Evolutionary conservation across 2,888 invertebrate genomes (phyloP).

Genomic region (Lobophora halterata): DNA sequence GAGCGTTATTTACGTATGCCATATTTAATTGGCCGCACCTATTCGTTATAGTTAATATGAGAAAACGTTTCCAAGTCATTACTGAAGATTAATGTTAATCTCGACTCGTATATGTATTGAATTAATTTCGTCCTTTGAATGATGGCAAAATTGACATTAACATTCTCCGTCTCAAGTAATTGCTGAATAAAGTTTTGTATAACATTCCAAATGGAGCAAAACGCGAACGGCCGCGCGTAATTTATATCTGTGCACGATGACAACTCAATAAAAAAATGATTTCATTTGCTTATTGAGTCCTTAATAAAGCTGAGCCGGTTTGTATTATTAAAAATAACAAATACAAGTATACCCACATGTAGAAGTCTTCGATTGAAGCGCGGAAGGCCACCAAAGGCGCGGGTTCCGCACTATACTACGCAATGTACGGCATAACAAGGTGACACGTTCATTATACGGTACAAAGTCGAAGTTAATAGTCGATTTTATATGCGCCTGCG

Average conservation of each 20-base stretch:
- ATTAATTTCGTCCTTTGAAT: slow-evolving; percentile 76
- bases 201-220: slow-evolving; percentile 75
- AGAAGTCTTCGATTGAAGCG: slow-evolving; percentile 42
- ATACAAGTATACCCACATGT: slow-evolving; percentile 53
- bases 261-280: slow-evolving; percentile 81
- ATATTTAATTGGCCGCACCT: slow-evolving; percentile 67
- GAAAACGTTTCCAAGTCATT: slow-evolving; percentile 68
- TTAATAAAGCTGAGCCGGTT: slow-evolving; percentile 70
- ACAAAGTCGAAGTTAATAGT: slow-evolving; percentile 51
- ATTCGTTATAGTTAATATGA: slow-evolving; percentile 63
- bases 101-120: slow-evolving; percentile 59
- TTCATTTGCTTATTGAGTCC: slow-evolving; percentile 80
- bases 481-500: slow-evolving; percentile 47
- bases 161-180: slow-evolving; percentile 77
- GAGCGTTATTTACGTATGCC: slow-evolving; percentile 62
- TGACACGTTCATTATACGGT: slow-evolving; percentile 51
- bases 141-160: slow-evolving; percentile 79
- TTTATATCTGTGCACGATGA: slow-evolving; percentile 77
- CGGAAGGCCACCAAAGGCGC: slow-evolving; percentile 66
- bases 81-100: slow-evolving; percentile 63
- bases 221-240: slow-evolving; percentile 60
- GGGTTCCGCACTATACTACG: slow-evolving; percentile 40
- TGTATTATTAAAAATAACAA: slow-evolving; percentile 69
- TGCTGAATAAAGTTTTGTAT: slow-evolving; percentile 79
- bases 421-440: slow-evolving; percentile 48